Base-by-base conservation (phyloP, 2,888 invertebrate genomes). In the Andricus curvator region DNA sequence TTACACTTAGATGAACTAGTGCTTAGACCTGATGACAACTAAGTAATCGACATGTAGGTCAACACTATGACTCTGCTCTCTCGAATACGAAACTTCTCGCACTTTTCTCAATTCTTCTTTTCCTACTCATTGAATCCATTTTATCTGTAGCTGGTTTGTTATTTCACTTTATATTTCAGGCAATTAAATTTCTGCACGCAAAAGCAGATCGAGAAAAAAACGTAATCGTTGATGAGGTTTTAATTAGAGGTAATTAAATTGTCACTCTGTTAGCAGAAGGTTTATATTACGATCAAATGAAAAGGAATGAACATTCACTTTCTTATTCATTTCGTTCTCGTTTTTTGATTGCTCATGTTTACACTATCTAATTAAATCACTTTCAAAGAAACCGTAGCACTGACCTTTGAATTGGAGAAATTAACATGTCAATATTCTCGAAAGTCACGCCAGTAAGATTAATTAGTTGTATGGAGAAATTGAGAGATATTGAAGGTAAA, bases 1-100 rank as follows among this genome's bases (percentile, higher is more conserved):
- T 78, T 79, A 65, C 68, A 74, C 22, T 56, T 51, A 66, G 79
- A 82, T 80, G 77, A 48, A 25, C 79, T 65, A 62, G 80, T 80
- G 78, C 62, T 74, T n/a, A 15, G 5, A 29, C 33, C 13, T 51
- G 74, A 56, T 74, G 56, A 56, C 74, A 74, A 33, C 20, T 56
- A 17, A 56, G 33, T 51, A 37, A 20, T 74, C 51, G 29, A 33
- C 20, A 56, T 74, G 33, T 56, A 33, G 56, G 74, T 33, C 74
- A 74, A 74, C 62, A 56, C 33, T n/a, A 62, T 62, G 4, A 25
- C 51, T 56, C n/a, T 9, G 20, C n/a, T 51, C 29, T 51, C 25
- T 51, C 4, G 20, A 51, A 33, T 48, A 29, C 20, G 37, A 44
- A 68, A 68, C 22, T 37, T 9, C 29, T 29, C n/a, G 17, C 20